Percentiles rank a stretch among this genome's conserved stretches.
Evolutionary conservation across 2,797 vertebrate genomes (phyloP).

Genomic region (Varecia variegata): DNA sequence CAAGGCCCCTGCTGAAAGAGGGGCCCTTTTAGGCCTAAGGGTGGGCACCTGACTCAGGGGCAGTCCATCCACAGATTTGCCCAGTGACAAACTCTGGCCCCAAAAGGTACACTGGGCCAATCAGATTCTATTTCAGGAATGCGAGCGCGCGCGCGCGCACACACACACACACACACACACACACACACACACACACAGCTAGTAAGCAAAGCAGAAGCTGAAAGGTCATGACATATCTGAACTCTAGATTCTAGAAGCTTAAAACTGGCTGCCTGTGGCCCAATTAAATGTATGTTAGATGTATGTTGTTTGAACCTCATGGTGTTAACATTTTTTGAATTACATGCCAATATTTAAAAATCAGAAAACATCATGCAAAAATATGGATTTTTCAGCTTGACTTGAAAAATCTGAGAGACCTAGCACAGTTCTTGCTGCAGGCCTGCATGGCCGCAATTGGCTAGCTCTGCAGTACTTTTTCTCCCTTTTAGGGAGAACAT

Average conservation of each 20-base stretch:
- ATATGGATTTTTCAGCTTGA: background rate
- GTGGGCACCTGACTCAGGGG: background rate
- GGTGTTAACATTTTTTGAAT: background rate
- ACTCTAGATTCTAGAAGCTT: background rate
- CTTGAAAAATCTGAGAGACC: background rate
- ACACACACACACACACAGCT: background rate
- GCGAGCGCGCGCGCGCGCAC: no score
- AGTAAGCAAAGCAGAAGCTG: background rate
- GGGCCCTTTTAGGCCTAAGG: background rate
- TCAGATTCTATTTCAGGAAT: slow-evolving; percentile 14
- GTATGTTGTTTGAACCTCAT: background rate
- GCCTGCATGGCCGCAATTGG: accelerated
- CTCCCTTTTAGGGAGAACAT: background rate
- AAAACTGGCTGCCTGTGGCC: background rate
- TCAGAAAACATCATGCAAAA: background rate
- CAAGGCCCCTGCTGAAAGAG: background rate
- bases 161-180: background rate
- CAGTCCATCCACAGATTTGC: background rate
- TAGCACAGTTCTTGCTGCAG: background rate
- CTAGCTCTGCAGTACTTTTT: background rate
- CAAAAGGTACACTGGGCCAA: background rate
- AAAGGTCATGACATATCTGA: background rate
- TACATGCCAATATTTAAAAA: background rate
- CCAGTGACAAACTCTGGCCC: background rate
- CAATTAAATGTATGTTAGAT: background rate